Evolutionary conservation across 2,113 vertebrate genomes (phyloP).

Genomic region (Brienomyrus brachyistius): DNA sequence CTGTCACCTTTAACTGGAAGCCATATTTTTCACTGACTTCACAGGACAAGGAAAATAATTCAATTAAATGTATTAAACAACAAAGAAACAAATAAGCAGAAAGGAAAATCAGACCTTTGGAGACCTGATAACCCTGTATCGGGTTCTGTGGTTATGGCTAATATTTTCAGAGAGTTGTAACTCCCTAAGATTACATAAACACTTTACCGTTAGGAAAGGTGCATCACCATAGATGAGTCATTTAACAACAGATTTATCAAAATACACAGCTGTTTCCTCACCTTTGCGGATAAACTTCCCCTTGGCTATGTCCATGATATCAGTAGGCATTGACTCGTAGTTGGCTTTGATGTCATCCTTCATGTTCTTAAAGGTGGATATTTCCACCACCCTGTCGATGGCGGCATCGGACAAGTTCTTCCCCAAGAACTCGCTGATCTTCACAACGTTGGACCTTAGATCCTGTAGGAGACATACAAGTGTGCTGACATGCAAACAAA

Average conservation of each 20-base stretch:
- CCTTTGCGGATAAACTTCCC: slow-evolving; percentile 43
- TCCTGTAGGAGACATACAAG: slow-evolving; percentile 40
- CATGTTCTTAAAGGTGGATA: slow-evolving; percentile 49
- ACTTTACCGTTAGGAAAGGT: not conserved
- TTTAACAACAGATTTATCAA: not conserved
- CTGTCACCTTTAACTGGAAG: too few relatives aligned
- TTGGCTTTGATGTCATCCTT: slow-evolving; percentile 46
- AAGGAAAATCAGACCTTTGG: too few relatives aligned
- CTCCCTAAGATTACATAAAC: not conserved
- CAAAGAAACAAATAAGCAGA: too few relatives aligned
- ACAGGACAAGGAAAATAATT: too few relatives aligned
- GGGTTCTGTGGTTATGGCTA: not conserved
- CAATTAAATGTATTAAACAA: too few relatives aligned
- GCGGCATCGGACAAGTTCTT: slow-evolving; percentile 44
- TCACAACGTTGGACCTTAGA: slow-evolving; percentile 42
- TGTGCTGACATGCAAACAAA: not conserved
- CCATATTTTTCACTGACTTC: too few relatives aligned
- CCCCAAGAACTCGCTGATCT: slow-evolving; percentile 52
- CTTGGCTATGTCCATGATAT: slow-evolving; percentile 18
- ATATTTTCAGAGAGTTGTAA: not conserved
- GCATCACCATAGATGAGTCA: not conserved
- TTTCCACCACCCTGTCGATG: slow-evolving; percentile 48
- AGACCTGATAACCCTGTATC: too few relatives aligned
- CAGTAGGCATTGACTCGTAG: slow-evolving; percentile 35
- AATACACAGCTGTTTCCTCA: slow-evolving; percentile 15